phyloP scores from a whole-genome alignment of 2,797 vertebrate species.

The Babyrousa celebensis region DNA sequence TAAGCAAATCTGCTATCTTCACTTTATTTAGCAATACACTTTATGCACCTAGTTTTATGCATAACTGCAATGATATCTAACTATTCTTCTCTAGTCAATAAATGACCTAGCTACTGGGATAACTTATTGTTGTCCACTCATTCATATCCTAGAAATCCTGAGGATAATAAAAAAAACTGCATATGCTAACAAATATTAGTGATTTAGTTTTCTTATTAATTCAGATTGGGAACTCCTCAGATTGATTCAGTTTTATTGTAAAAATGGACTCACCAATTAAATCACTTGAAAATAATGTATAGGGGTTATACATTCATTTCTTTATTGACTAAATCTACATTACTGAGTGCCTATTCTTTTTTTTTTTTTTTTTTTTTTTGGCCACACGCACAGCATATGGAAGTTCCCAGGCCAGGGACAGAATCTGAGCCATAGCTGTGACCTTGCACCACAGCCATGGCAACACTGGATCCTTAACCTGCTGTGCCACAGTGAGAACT shows the following conservation, averaged over 20 bases:
- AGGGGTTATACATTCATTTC: constrained; percentile 17
- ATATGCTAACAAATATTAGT: constrained; percentile 1
- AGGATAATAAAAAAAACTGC: constrained; percentile 44
- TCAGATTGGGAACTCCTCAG: background rate
- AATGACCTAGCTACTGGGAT: constrained; percentile 53
- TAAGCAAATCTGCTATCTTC: constrained; percentile 53
- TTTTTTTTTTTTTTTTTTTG: no score
- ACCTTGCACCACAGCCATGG: no score
- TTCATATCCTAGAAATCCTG: background rate
- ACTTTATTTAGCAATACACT: constrained; percentile 60
- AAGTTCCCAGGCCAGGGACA: no score
- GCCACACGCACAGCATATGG: no score
- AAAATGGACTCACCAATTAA: constrained; percentile 27
- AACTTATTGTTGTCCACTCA: constrained; percentile 33
- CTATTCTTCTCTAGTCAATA: constrained; percentile 73
- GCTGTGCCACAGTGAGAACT: no score
- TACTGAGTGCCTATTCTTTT: background rate
- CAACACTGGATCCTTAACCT: no score
- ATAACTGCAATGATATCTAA: constrained; percentile 54
- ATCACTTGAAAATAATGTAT: background rate
- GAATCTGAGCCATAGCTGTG: no score
- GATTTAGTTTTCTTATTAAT: constrained; percentile 56
- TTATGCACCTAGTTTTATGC: constrained; percentile 9
- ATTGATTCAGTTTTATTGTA: background rate
- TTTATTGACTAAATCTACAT: constrained; percentile 32